Percentiles rank a stretch among this genome's conserved stretches.
phyloP scores from a whole-genome alignment of 1,140 invertebrate species.

The Oedothorax gibbosus region DNA sequence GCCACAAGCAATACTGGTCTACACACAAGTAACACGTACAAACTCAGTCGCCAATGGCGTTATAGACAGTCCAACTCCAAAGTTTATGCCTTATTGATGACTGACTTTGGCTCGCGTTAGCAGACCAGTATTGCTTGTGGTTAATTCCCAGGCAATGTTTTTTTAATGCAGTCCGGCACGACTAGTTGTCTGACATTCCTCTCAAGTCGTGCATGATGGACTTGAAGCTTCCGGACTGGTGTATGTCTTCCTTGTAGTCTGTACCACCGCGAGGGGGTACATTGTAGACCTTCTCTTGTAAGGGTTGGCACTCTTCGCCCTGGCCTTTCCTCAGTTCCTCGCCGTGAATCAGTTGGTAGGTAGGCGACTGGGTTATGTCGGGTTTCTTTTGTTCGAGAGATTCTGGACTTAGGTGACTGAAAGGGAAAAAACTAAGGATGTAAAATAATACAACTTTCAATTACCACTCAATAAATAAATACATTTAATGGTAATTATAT shows the following conservation, averaged over 20 bases:
- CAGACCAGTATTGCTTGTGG: no score
- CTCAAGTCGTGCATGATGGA: constrained; percentile 88
- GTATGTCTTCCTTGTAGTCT: constrained; percentile 72
- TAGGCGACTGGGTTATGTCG: constrained; percentile 61
- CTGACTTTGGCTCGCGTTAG: no score
- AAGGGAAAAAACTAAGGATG: neutral
- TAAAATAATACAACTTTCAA: no score
- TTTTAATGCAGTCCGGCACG: neutral
- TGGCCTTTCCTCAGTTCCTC: constrained; percentile 61
- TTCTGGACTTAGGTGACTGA: constrained; percentile 10
- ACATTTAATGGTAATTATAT: no score
- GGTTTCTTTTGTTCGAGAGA: constrained; percentile 29
- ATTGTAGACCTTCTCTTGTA: constrained; percentile 41
- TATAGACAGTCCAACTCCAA: no score
- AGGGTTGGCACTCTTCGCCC: constrained; percentile 28
- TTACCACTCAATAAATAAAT: no score
- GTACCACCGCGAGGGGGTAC: constrained; percentile 14
- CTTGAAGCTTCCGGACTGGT: constrained; percentile 91
- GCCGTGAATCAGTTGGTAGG: constrained; percentile 62
- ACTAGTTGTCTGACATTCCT: constrained; percentile 34
- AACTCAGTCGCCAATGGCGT: no score
- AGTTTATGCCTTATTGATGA: no score
- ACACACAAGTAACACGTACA: no score
- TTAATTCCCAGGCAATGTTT: neutral
- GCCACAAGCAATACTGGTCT: no score